These are phyloP conservation scores for Phyto melanocephala DNA, from an alignment of 2,888 invertebrate species.

Conservation along the genomic window DNA sequence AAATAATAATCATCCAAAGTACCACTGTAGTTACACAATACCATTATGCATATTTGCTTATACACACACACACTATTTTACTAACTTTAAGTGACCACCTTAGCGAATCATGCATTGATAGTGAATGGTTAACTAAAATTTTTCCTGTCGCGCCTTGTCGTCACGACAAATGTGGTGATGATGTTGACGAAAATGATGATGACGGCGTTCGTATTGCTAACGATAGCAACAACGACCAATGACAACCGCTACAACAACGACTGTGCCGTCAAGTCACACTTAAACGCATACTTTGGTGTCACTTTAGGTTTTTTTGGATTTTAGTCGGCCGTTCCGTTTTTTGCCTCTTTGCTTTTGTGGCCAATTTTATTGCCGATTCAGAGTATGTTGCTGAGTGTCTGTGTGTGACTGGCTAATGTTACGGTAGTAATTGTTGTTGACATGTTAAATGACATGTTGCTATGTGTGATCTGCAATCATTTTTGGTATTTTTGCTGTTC, in stretches of 20 bases:
- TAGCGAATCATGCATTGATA: conserved; percentile 13
- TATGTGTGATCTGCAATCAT: conserved; percentile 68
- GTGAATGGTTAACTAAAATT: conserved; percentile 40
- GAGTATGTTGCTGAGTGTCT: conserved; percentile 15
- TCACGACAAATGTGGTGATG: conserved; percentile 41
- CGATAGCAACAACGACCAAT: conserved; percentile 5
- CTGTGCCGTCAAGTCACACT: conserved; percentile 62
- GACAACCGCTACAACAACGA: conserved; percentile 17
- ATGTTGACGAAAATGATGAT: conserved; percentile 7
- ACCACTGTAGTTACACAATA: neutral
- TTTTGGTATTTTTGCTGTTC: conserved; percentile 63
- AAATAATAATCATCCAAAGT: conserved; percentile 39
- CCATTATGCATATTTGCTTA: neutral
- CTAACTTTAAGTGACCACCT: neutral
- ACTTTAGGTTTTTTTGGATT: conserved; percentile 55
- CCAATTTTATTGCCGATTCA: conserved; percentile 28
- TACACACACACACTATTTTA: neutral
- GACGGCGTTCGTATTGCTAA: conserved; percentile 27
- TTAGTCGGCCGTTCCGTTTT: neutral
- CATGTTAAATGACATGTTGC: conserved; percentile 70
- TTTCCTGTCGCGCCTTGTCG: conserved; percentile 59
- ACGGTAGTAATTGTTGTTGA: conserved; percentile 74
- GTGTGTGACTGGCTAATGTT: conserved; percentile 57
- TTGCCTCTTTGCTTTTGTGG: neutral
- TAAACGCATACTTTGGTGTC: conserved; percentile 66